These are phyloP conservation scores for Caenorhabditis sulstoni DNA, from an alignment of 2,888 invertebrate species.

Conservation along the genomic window DNA sequence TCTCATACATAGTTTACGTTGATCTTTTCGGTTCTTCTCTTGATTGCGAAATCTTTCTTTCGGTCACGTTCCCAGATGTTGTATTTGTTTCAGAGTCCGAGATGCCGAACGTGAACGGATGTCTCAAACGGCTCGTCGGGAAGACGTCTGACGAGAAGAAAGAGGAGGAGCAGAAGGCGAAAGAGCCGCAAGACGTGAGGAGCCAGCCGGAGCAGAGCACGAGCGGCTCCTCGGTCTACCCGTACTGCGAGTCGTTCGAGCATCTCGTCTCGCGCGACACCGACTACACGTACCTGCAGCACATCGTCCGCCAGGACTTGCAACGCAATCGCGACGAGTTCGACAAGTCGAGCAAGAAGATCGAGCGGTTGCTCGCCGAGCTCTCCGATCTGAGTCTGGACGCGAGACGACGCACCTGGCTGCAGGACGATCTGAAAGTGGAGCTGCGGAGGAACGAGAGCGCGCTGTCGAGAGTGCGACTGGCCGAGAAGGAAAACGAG, in stretches of 20 bases:
- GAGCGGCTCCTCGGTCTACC: constrained; percentile 16
- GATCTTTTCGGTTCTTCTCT: too few relatives aligned
- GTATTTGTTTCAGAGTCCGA: not conserved
- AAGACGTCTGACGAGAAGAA: not conserved
- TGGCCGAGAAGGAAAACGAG: constrained; percentile 28
- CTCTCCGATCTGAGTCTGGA: constrained; percentile 23
- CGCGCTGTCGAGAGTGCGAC: constrained; percentile 10
- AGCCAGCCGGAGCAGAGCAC: not conserved
- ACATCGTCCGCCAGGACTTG: constrained; percentile 13
- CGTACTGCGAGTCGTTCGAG: constrained; percentile 30
- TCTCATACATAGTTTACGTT: too few relatives aligned
- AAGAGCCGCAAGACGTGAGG: not conserved
- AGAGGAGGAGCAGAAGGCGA: not conserved
- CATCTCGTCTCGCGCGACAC: constrained; percentile 24
- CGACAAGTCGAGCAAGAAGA: constrained; percentile 10
- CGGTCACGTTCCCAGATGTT: too few relatives aligned
- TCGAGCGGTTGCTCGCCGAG: constrained; percentile 11
- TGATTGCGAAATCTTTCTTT: too few relatives aligned
- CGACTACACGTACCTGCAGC: constrained; percentile 21
- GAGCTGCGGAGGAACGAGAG: constrained; percentile 25
- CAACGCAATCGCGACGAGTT: constrained; percentile 18
- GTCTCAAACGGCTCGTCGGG: not conserved
- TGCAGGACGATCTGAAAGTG: constrained; percentile 26
- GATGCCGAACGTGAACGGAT: not conserved
- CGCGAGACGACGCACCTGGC: constrained; percentile 25